Percentiles rank a stretch among this genome's conserved stretches.
Evolutionary conservation across 2,888 invertebrate genomes (phyloP).

Genomic region (Cerastoderma edule): DNA sequence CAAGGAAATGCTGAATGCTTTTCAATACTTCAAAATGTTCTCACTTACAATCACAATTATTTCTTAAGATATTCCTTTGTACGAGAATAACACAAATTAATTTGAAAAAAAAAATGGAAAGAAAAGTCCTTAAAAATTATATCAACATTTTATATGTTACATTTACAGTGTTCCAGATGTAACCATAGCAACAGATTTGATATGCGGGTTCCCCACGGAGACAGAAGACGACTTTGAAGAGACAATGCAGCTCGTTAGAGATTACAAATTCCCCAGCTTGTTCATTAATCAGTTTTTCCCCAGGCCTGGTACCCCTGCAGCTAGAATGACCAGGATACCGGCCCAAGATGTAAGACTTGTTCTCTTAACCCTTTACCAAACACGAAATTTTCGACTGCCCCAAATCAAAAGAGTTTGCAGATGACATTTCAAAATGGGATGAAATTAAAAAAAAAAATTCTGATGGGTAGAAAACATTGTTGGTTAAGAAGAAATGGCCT

Average conservation of each 20-base stretch:
- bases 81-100: no score
- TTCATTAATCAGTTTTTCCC: slow-evolving; percentile 99
- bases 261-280: slow-evolving; percentile 95
- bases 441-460: no score
- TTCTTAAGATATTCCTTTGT: no score
- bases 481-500: background rate
- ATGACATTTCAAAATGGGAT: no score
- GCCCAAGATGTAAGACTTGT: slow-evolving; percentile 87
- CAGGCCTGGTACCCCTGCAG: slow-evolving; percentile 97
- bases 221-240: slow-evolving; percentile 93
- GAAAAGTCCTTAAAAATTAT: no score
- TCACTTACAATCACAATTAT: no score
- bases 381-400: background rate
- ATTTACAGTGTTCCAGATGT: slow-evolving; percentile 91
- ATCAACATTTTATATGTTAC: no score
- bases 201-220: slow-evolving; percentile 99
- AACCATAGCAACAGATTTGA: slow-evolving; percentile 98
- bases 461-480: slow-evolving; percentile 16
- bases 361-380: slow-evolving; percentile 9
- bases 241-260: slow-evolving; percentile 91
- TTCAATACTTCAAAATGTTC: no score
- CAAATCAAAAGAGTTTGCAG: no score
- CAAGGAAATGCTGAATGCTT: no score
- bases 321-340: slow-evolving; percentile 93
- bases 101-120: no score